Evolutionary conservation across 64 coral and sea anemone genomes (phyloP).

Genomic region (Stichodactyla helianthus): DNA sequence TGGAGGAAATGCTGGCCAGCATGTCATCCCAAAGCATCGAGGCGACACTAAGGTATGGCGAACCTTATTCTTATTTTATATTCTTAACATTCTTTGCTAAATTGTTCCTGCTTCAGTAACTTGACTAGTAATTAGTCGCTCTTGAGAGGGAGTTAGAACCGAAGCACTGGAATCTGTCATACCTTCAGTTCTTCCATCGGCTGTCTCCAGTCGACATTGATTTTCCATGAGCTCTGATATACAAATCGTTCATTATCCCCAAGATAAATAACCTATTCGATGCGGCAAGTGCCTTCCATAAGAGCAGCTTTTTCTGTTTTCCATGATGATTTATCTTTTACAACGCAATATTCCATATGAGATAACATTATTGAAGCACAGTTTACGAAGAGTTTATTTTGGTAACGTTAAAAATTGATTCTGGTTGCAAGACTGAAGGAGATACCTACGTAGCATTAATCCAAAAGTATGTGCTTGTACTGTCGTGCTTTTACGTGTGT

Average conservation of each 20-base stretch:
- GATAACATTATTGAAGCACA: too few species aligned
- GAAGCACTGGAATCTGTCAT: too few species aligned
- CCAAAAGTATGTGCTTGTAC: too few species aligned
- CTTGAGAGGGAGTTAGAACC: too few species aligned
- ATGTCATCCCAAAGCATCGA: slow-evolving; percentile 73
- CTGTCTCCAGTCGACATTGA: neutral
- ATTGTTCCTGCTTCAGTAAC: neutral
- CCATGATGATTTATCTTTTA: neutral
- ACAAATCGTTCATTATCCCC: too few species aligned
- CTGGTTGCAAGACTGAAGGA: too few species aligned
- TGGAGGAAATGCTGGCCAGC: slow-evolving; percentile 52
- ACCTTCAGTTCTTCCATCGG: too few species aligned
- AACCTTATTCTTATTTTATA: neutral
- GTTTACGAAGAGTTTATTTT: too few species aligned
- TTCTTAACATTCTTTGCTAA: neutral
- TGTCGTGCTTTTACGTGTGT: neutral
- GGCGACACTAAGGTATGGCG: slow-evolving; percentile 53
- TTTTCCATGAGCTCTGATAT: neutral
- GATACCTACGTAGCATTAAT: too few species aligned
- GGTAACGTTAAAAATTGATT: too few species aligned
- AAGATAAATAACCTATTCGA: neutral
- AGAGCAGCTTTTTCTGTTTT: neutral
- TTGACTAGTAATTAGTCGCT: neutral
- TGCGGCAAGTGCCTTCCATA: neutral
- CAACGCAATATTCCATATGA: neutral